A percentile compares a stretch with the other conserved stretches of the same genome.
These are phyloP conservation scores for Daubentonia madagascariensis DNA, from an alignment of 2,113 vertebrate genomes.

Conservation along the genomic window DNA sequence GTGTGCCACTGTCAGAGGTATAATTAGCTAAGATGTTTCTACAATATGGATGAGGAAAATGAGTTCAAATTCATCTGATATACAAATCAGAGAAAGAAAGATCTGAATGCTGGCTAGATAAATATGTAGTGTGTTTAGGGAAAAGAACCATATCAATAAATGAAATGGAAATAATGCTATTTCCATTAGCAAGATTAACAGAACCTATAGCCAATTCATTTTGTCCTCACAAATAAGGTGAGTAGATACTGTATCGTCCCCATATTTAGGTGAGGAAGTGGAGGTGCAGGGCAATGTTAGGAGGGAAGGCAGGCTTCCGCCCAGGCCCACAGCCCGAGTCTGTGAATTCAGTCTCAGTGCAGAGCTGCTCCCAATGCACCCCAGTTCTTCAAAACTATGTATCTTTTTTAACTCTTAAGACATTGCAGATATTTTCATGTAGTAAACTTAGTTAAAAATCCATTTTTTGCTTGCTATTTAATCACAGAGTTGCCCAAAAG, in stretches of 20 bases:
- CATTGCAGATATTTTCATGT: neutral
- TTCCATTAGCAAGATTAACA: neutral
- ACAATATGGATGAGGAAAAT: neutral
- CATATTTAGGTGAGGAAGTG: neutral
- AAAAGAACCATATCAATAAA: neutral
- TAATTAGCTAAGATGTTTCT: neutral
- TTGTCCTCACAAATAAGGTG: neutral
- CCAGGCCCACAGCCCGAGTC: no score
- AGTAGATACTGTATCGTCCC: no score
- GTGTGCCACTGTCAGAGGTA: neutral
- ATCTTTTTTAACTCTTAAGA: neutral
- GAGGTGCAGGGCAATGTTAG: neutral
- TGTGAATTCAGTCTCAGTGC: neutral
- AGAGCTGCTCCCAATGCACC: fast-evolving
- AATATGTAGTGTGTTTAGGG: neutral
- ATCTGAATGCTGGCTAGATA: neutral
- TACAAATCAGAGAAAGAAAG: neutral
- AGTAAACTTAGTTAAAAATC: neutral
- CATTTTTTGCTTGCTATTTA: neutral
- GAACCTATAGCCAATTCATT: neutral
- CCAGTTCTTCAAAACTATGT: neutral
- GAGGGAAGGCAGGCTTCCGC: fast-evolving
- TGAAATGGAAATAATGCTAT: neutral
- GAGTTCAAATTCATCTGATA: neutral
- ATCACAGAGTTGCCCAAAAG: neutral